Evolutionary conservation across 1,140 invertebrate genomes (phyloP).

Genomic region (Semibalanus balanoides): DNA sequence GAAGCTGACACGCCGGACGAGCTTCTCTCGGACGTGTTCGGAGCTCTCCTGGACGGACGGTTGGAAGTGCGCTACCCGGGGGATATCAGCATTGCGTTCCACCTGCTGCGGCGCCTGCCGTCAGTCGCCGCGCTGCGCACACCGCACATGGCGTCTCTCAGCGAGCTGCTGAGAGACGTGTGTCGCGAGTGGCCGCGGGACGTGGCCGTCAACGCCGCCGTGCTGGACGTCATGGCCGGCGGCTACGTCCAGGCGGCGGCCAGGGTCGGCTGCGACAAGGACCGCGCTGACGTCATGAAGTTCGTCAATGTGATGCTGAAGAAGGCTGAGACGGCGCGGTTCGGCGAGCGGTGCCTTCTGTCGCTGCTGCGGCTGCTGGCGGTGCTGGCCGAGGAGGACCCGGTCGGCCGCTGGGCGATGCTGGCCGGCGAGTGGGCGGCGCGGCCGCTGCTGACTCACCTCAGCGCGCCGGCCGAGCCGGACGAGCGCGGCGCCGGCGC

Average conservation of each 20-base stretch:
- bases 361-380: background rate
- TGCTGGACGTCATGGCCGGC: background rate
- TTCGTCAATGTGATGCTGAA: background rate
- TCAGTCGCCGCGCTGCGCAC: background rate
- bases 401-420: background rate
- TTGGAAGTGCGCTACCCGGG: background rate
- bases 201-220: background rate
- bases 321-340: background rate
- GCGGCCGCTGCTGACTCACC: background rate
- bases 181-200: background rate
- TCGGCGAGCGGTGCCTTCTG: background rate
- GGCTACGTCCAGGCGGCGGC: background rate
- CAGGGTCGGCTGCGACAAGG: background rate
- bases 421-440: background rate
- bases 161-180: background rate
- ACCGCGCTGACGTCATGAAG: background rate
- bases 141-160: background rate
- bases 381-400: background rate
- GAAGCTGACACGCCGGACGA: background rate
- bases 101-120: background rate
- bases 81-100: background rate
- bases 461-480: background rate
- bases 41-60: background rate
- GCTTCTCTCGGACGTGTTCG: background rate
- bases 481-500: background rate